These are phyloP conservation scores for Dryadula phaetusa DNA, from an alignment of 2,888 invertebrate species.

Conservation along the genomic window DNA sequence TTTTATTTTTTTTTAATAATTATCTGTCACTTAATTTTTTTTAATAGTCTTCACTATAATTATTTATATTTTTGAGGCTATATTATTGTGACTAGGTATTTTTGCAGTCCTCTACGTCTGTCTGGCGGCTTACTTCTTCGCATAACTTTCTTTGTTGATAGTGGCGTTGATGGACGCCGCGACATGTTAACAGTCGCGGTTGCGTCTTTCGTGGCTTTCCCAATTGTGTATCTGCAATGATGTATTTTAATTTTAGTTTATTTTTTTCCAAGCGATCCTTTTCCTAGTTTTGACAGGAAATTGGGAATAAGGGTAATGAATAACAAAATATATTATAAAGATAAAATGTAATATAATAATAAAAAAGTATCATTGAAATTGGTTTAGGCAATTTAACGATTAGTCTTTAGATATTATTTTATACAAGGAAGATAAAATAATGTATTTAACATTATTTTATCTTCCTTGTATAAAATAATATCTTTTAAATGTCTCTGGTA, in stretches of 20 bases:
- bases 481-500: too few species aligned
- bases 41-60: neutral
- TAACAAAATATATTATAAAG: too few species aligned
- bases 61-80: neutral
- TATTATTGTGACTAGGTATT: slow-evolving; percentile 27
- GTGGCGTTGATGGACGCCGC: slow-evolving; percentile 56
- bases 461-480: too few species aligned
- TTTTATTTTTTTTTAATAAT: slow-evolving; percentile 49
- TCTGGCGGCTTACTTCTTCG: slow-evolving; percentile 77
- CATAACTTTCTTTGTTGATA: slow-evolving; percentile 61
- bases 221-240: slow-evolving; percentile 44
- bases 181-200: slow-evolving; percentile 68
- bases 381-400: too few species aligned
- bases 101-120: slow-evolving; percentile 53
- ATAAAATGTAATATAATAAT: too few species aligned
- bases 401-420: too few species aligned
- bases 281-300: neutral
- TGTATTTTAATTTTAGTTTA: slow-evolving; percentile 4
- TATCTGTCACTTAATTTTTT: slow-evolving; percentile 25
- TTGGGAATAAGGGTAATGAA: neutral
- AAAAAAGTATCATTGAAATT: too few species aligned
- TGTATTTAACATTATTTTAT: too few species aligned
- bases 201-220: slow-evolving; percentile 43
- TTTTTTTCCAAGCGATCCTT: neutral
- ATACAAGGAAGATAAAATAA: too few species aligned